Base-by-base conservation (phyloP, 1,140 invertebrate species). In the Caerostris darwini region DNA sequence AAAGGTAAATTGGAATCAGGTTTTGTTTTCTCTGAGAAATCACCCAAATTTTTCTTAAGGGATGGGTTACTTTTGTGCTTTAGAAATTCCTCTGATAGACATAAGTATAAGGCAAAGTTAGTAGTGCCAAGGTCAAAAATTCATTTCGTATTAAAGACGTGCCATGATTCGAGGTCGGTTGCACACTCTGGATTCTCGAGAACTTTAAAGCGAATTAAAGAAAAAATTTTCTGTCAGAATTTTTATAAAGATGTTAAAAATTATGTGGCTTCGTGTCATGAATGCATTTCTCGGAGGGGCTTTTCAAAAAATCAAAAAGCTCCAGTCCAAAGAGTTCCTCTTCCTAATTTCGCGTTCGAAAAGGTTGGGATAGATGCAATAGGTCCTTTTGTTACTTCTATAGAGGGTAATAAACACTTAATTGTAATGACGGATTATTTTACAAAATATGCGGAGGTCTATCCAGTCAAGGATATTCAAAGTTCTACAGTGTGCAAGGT, bases 171-270 rank as follows among this genome's bases (percentile, higher is more conserved):
- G n/a, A n/a, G n/a, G n/a, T n/a, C n/a, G n/a, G n/a, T n/a, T n/a
- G n/a, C n/a, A n/a, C n/a, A n/a, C n/a, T n/a, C n/a, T n/a, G n/a
- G n/a, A n/a, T n/a, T n/a, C n/a, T n/a, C n/a, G n/a, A n/a, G n/a
- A n/a, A 58, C 83, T n/a, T 14, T 86, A 58, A 14, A 58, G 5
- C 34, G 83, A 81, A 34, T 90, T 57, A 90, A 90, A 56, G 61
- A 77, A 77, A 90, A 69, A 69, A 69, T n/a, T 81, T 90, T 50
- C 58, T 90, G 89, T 64, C n/a, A 56, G 14, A 58, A 53, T 8
- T 19, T 90, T 3, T 90, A 90, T n/a, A 71, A 67, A 64, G 6
- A 81, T 19, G 71, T 77, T 19, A 56, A 57, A 61, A 90, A 77
- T 6, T 90, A 56, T 71, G 71, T 90, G 10, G 56, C 50, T 2